Evolutionary conservation across 2,113 vertebrate species (phyloP), one percentile per base, ranked within the genome.

Genomic region (Nesogale talazaci): DNA sequence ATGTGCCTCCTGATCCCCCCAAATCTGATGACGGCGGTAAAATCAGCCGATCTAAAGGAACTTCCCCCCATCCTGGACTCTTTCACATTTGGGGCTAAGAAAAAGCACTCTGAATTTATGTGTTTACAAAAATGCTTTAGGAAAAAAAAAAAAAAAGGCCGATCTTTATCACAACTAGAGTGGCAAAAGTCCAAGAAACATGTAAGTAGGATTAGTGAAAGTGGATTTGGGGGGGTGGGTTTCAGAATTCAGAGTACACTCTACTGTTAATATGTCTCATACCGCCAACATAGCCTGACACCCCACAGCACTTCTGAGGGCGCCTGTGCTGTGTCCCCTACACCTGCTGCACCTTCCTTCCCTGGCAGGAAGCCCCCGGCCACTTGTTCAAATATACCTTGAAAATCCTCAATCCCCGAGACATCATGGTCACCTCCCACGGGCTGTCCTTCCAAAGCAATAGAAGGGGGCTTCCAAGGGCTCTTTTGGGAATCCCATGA

Each of bases 11-110:
- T 11, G n/a, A n/a, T n/a, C 5, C 46, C 15, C 8, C 6, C 16
- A 4, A 38, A 46, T 27, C 65, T 34, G 56, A 80, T n/a, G 59
- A 29, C 4, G 38, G 76, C 6, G 34, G 65, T 31, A 86, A 93
- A 95, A 56, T 38, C 75, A 88, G 38, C 23, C 83, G 56, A 38
- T 34, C 59, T 69, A 87, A 84, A 2, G 77, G 36, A 86, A 92
- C 27, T 83, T 38, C 22, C 25, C 34, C 19, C 56, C 69, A 79
- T 38, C 38, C 40, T n/a, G 82, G 36, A 40, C 23, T 70, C 57
- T 34, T 88, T 42, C n/a, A 3, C 69, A 85, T 72, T 89, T 87
- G 65, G 70, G 88, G 65, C 57, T 80, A 69, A 56, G 46, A 77
- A 57, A 75, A 80, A 92, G 23, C 74, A 89, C 56, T 83, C 36